Evolutionary conservation across 1,140 invertebrate genomes (phyloP), one percentile per base, ranked within the genome.

Genomic region (Cyphomyrmex costatus): DNA sequence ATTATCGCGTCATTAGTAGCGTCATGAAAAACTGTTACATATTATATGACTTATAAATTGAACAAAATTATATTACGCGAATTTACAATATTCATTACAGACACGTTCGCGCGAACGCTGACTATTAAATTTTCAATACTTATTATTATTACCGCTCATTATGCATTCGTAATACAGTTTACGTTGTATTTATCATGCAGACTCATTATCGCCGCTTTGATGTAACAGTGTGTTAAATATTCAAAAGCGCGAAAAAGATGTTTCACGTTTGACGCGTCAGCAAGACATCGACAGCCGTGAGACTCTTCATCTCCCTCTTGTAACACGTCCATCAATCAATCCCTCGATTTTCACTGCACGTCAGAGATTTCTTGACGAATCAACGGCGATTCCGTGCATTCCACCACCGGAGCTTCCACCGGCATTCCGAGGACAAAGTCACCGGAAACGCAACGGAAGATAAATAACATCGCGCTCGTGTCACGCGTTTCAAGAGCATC

Each of bases 41-140:
- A 83, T 83, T 83, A 73, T 33, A 83, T 74, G 56, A 74, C 56
- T 73, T 60, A 33, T 33, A 74, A 83, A 83, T 83, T 83, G 24
- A 4, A 46, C 42, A 33, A 49, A 83, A 83, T 83, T 19, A 36
- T 8, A 24, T 53, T 46, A 27, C 56, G 27, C 68, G 27, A 60
- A 56, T 80, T 60, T 60, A 74, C 49, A 73, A 60, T 63, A 74
- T 83, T 74, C 79, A 56, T 73, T 46, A 46, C 51, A 36, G n/a
- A 58, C 53, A 46, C 79, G 5, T 16, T 21, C 33, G 19, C 33
- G 19, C 51, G 56, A 51, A 58, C 33, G 66, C 65, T 16, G 27
- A 12, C 68, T 56, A 83, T 83, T 83, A 83, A 83, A 83, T 83
- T 83, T 83, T 46, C 79, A 74, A 61, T 46, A 74, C 24, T 83